These are phyloP conservation scores for Microcaecilia unicolor DNA, from an alignment of 2,797 vertebrate genomes.

Conservation along the genomic window DNA sequence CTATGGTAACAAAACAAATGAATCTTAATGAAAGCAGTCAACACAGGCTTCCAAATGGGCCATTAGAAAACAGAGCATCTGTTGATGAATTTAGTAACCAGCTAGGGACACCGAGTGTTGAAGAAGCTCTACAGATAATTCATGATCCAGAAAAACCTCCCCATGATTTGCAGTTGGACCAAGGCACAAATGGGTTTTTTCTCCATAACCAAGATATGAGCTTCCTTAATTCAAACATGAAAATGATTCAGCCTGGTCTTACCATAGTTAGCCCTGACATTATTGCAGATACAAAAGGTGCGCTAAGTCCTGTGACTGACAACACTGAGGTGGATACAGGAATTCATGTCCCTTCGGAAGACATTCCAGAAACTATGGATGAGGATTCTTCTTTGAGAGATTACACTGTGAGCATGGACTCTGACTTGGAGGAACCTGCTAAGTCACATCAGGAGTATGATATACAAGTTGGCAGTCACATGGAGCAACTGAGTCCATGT, in stretches of 20 bases:
- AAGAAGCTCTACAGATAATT: conserved; percentile 87
- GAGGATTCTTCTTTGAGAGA: conserved; percentile 93
- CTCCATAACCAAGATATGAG: conserved; percentile 71
- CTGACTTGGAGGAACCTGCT: conserved; percentile 75
- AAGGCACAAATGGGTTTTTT: conserved; percentile 82
- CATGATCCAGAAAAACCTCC: conserved; percentile 71
- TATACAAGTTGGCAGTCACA: conserved; percentile 50
- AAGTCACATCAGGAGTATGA: conserved; percentile 75
- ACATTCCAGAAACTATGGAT: conserved; percentile 89
- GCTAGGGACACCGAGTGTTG: conserved; percentile 74
- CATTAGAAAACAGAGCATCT: conserved; percentile 47
- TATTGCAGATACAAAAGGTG: conserved; percentile 65
- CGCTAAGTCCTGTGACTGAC: conserved; percentile 68
- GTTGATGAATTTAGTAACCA: conserved; percentile 64
- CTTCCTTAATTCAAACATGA: conserved; percentile 53
- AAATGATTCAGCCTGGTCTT: conserved; percentile 33
- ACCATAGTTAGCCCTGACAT: conserved; percentile 52
- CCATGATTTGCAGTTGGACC: conserved; percentile 52
- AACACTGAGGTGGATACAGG: conserved; percentile 89
- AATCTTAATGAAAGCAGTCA: conserved; percentile 30
- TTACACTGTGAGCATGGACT: conserved; percentile 88
- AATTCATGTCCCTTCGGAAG: conserved; percentile 86
- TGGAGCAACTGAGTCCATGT: conserved; percentile 71
- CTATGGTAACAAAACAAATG: conserved; percentile 33
- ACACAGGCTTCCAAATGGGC: conserved; percentile 68